Evolutionary conservation across 2,888 invertebrate species (phyloP), one percentile per base, ranked within the genome.

Genomic region (Thalpophila matura): DNA sequence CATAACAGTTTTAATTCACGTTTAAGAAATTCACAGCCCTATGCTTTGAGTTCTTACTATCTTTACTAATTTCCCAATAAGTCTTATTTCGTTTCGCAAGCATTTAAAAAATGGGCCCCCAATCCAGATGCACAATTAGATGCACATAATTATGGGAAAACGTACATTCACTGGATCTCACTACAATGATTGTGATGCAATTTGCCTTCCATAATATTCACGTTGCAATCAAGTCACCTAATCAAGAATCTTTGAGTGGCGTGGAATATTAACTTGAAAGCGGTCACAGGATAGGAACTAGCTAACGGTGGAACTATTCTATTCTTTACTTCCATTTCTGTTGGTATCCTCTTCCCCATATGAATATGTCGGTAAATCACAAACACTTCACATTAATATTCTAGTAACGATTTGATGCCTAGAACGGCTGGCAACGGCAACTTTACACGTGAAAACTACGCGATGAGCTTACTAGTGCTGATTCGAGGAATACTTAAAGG

Each of bases 361-460:
- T 0, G 5, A 16, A n/a, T 31, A 7, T 22, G 47, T 58, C 38
- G 57, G 65, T 6, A 50, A 27, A 46, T 45, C 45, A 50, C 40
- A 53, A 45, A 53, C 37, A 12, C 20, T 29, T 4, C 20, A 18
- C 27, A 53, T 70, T 68, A 68, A 50, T 63, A 68, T 68, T 68
- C 71, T 50, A 18, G 29, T 29, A 16, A 22, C 6, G 10, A 24
- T 35, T 35, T 40, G 16, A 46, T 26, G 54, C 27, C 42, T 54
- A 61, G n/a, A n/a, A n/a, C n/a, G n/a, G n/a, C n/a, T n/a, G n/a
- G 37, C 58, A 22, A 57, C 31, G 16, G 4, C 38, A 64, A 64
- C 33, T 57, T 66, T 66, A 27, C 5, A 10, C 22, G 24, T 33
- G 27, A 42, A 45, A 38, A 55, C 38, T 46, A 66, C 67, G 57